Conservation (phyloP, 2,797 vertebrate genomes). For the Megaceryle alcyon region DNA sequence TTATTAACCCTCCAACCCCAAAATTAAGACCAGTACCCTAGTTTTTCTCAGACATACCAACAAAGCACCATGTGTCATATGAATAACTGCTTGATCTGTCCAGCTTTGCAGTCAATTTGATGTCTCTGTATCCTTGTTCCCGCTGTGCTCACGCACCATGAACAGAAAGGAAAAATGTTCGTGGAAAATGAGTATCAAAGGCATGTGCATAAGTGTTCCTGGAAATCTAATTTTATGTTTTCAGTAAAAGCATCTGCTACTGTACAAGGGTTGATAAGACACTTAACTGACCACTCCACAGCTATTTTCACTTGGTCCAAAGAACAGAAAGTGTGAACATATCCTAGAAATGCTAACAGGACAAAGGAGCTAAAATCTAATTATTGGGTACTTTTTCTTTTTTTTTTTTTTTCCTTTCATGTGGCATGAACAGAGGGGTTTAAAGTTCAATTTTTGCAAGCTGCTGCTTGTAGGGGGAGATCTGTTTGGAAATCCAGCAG, state of each 20-base stretch:
- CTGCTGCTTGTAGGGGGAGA: not conserved
- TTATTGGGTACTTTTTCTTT: not conserved
- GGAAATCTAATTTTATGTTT: slow-evolving; percentile 58
- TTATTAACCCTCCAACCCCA: not conserved
- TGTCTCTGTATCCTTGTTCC: not conserved
- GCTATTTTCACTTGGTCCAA: not conserved
- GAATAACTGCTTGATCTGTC: not conserved
- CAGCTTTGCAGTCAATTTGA: not conserved
- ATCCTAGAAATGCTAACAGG: not conserved
- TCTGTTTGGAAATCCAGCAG: not conserved
- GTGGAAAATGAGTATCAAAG: slow-evolving; percentile 47
- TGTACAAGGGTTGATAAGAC: not conserved
- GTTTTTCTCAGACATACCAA: not conserved
- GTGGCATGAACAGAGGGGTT: not conserved
- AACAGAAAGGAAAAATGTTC: slow-evolving; percentile 38
- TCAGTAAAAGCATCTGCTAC: slow-evolving; percentile 24
- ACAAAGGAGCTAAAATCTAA: not conserved
- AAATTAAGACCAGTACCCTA: not conserved
- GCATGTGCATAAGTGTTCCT: slow-evolving; percentile 16
- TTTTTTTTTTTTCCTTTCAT: not conserved
- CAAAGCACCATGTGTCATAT: not conserved
- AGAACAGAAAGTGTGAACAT: not conserved
- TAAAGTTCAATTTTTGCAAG: slow-evolving; percentile 8
- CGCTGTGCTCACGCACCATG: not conserved
- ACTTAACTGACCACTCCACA: not conserved